Evolutionary conservation across 2,888 invertebrate genomes (phyloP).

Genomic region (Parnassius mnemosyne): DNA sequence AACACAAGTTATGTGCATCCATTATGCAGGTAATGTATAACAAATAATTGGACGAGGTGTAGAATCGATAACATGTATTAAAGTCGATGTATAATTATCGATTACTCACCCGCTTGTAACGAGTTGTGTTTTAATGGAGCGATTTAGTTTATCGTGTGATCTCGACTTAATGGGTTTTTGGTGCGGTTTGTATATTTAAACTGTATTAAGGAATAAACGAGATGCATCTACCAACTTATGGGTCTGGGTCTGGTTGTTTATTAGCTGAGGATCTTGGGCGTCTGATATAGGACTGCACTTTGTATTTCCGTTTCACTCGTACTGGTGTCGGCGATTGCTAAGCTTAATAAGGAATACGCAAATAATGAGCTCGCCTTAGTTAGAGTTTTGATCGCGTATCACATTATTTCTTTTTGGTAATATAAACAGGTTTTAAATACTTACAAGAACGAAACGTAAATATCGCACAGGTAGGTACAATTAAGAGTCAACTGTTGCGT

Average conservation of each 20-base stretch:
- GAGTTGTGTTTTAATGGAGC: constrained; percentile 44
- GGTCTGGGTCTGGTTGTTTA: constrained; percentile 37
- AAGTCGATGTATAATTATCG: constrained; percentile 33
- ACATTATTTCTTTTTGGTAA: constrained; percentile 15
- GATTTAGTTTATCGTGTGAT: constrained; percentile 63
- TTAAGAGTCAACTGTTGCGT: no score
- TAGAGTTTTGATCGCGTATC: constrained; percentile 14
- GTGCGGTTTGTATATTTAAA: constrained; percentile 49
- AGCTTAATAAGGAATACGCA: constrained; percentile 34
- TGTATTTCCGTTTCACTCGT: constrained; percentile 29
- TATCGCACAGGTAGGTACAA: no score
- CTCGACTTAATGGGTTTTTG: constrained; percentile 58
- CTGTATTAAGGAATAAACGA: constrained; percentile 50
- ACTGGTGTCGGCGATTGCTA: constrained; percentile 34
- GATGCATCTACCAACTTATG: constrained; percentile 27
- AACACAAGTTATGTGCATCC: constrained; percentile 15
- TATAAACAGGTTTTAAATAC: constrained; percentile 6
- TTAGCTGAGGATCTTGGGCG: constrained; percentile 29
- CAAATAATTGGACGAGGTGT: constrained; percentile 62
- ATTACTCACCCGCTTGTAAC: constrained; percentile 31
- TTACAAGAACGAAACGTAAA: no score
- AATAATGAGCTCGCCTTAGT: constrained; percentile 29
- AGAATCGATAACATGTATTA: constrained; percentile 54
- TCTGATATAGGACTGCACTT: constrained; percentile 21
- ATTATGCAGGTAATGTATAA: constrained; percentile 41